A percentile compares a stretch with the other conserved stretches of the same genome.
Evolutionary conservation across 2,888 invertebrate genomes (phyloP).

Genomic region (Sympetrum striolatum): DNA sequence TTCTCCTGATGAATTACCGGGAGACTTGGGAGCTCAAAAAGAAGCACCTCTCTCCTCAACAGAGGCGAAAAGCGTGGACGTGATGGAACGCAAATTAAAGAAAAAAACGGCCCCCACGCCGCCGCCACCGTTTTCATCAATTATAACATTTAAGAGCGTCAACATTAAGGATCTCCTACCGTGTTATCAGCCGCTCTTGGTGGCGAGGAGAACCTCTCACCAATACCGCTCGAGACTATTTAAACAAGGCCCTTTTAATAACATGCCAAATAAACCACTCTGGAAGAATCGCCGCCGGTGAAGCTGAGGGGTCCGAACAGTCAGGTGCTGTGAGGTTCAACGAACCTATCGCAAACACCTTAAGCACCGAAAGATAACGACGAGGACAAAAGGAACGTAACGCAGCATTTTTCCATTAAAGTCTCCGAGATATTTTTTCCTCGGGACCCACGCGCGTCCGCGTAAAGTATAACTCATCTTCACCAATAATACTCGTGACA

Average conservation of each 20-base stretch:
- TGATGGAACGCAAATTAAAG: background rate
- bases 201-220: background rate
- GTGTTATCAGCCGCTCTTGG: background rate
- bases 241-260: background rate
- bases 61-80: background rate
- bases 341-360: conserved; percentile 15
- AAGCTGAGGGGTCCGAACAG: background rate
- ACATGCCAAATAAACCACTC: background rate
- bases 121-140: background rate
- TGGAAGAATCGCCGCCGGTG: background rate
- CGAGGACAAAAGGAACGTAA: background rate
- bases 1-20: background rate
- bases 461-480: conserved; percentile 9
- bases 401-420: background rate
- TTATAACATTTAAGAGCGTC: background rate
- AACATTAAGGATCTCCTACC: background rate
- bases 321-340: background rate
- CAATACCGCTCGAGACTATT: background rate
- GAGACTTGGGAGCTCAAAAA: background rate
- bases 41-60: background rate
- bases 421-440: background rate
- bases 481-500: background rate
- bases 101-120: background rate
- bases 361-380: background rate
- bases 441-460: background rate